Percentiles rank a stretch among this genome's conserved stretches.
These are phyloP conservation scores for Discoglossus pictus DNA, from an alignment of 2,797 vertebrate species.

Conservation along the genomic window DNA sequence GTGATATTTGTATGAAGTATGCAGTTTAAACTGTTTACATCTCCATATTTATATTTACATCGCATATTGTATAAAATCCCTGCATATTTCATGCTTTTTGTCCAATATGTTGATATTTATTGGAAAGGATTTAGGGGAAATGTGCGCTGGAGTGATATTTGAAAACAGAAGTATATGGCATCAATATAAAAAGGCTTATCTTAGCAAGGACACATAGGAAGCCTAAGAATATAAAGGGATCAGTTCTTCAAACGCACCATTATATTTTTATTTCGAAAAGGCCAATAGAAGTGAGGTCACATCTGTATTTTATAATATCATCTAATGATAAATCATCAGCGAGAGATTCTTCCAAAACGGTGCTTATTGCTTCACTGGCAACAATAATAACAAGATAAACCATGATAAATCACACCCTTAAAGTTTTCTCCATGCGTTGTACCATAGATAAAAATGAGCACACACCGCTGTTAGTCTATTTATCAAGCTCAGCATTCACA, in stretches of 20 bases:
- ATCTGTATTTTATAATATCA: constrained; percentile 41
- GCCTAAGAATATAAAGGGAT: constrained; percentile 2
- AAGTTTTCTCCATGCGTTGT: constrained; percentile 42
- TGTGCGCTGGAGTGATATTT: too few relatives aligned
- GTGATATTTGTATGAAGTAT: too few relatives aligned
- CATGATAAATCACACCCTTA: constrained; percentile 10
- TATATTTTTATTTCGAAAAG: constrained; percentile 18
- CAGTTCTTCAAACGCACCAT: background rate
- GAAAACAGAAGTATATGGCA: too few relatives aligned
- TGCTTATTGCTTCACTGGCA: constrained; percentile 34
- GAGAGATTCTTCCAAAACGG: constrained; percentile 28
- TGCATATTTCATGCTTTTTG: too few relatives aligned
- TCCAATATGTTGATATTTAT: too few relatives aligned
- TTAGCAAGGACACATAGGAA: too few relatives aligned
- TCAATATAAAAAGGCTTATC: too few relatives aligned
- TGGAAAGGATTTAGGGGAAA: too few relatives aligned
- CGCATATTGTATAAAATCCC: too few relatives aligned
- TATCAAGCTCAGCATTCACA: constrained; percentile 25
- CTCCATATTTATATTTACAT: too few relatives aligned
- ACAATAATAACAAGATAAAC: constrained; percentile 15
- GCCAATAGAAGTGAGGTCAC: constrained; percentile 10
- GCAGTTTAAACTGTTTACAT: too few relatives aligned
- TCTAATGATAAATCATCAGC: constrained; percentile 40
- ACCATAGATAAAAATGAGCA: constrained; percentile 17
- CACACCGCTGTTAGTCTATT: constrained; percentile 12